Percentiles rank a stretch among this genome's conserved stretches.
Evolutionary conservation across 2,113 vertebrate species (phyloP).

Genomic region (Platysternon megacephalum): DNA sequence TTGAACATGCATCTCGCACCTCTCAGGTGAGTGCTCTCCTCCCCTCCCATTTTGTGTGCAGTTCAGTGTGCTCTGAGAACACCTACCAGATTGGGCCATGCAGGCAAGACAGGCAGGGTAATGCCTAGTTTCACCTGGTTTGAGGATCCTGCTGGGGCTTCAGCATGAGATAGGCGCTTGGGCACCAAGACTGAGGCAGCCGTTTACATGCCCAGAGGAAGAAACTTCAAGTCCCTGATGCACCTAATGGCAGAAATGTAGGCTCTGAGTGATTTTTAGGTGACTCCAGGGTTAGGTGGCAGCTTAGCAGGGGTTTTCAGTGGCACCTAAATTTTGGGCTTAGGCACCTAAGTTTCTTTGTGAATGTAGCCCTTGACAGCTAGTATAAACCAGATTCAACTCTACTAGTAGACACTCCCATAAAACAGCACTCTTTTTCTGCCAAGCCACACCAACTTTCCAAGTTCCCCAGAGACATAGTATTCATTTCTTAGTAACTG

Average conservation of each 20-base stretch:
- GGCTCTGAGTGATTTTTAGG: background rate
- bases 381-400: background rate
- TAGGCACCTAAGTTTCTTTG: background rate
- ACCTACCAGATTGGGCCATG: background rate
- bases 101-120: background rate
- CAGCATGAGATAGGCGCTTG: background rate
- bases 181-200: background rate
- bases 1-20: background rate
- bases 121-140: background rate
- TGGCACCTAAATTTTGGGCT: background rate
- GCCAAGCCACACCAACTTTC: background rate
- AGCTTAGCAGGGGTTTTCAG: background rate
- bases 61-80: background rate
- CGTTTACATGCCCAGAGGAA: background rate
- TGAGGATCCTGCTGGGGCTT: background rate
- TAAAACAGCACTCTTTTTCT: background rate
- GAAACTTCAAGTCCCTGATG: background rate
- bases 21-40: background rate
- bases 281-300: background rate
- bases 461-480: background rate
- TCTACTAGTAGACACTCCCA: fast-evolving
- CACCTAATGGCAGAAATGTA: background rate
- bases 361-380: background rate
- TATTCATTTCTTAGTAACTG: background rate
- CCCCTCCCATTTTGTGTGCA: background rate